Evolutionary conservation across 1,140 invertebrate species (phyloP).

Genomic region (Saccostrea echinata): DNA sequence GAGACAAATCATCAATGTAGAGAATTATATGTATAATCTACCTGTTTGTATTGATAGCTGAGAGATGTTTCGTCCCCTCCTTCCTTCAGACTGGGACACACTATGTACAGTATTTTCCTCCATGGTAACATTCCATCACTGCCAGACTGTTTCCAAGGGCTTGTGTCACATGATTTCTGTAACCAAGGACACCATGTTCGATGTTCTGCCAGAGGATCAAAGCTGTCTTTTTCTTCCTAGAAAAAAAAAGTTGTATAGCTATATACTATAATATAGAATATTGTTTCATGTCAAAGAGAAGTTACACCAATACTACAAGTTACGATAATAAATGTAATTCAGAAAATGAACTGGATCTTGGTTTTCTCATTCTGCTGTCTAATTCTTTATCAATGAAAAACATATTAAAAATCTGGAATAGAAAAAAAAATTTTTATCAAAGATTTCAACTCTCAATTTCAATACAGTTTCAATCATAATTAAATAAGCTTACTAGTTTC

Average conservation of each 20-base stretch:
- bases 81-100: not conserved
- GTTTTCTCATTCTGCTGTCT: too few species aligned
- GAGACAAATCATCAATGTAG: not conserved
- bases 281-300: too few species aligned
- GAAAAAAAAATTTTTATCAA: too few species aligned
- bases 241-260: too few species aligned
- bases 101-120: conserved; percentile 7
- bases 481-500: not conserved
- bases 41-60: not conserved
- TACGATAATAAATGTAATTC: too few species aligned
- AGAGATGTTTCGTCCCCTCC: not conserved
- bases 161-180: conserved; percentile 7
- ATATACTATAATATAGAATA: not conserved
- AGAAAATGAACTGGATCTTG: too few species aligned
- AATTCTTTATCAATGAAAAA: too few species aligned
- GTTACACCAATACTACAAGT: too few species aligned
- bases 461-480: too few species aligned
- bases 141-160: not conserved
- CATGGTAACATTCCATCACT: not conserved
- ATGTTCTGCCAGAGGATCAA: conserved; percentile 34
- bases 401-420: too few species aligned
- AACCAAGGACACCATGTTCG: conserved; percentile 34
- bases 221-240: conserved; percentile 24
- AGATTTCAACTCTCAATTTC: too few species aligned
- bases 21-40: not conserved